These are phyloP conservation scores for Hydraecia micacea DNA, from an alignment of 2,888 invertebrate genomes.

Conservation along the genomic window DNA sequence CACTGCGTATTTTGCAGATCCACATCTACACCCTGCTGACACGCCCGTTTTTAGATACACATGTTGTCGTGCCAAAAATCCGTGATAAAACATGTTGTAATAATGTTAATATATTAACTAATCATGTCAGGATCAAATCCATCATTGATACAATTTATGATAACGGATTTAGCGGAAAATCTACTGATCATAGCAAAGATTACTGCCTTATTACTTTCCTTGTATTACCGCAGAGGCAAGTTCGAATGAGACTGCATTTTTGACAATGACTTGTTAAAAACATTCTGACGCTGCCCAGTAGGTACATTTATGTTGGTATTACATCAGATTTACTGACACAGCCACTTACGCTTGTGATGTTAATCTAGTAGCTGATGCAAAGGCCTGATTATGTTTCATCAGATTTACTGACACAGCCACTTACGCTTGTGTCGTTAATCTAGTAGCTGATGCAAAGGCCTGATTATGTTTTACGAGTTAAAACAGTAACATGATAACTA, in stretches of 20 bases:
- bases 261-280: conserved; percentile 26
- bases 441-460: background rate
- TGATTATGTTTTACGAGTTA: conserved; percentile 4
- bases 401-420: conserved; percentile 39
- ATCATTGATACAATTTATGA: conserved; percentile 10
- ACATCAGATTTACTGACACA: conserved; percentile 40
- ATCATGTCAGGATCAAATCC: conserved; percentile 6
- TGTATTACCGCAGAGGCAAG: background rate
- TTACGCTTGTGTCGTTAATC: background rate
- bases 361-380: conserved; percentile 11
- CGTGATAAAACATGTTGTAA: conserved; percentile 14
- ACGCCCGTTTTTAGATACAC: background rate
- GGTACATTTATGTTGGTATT: background rate
- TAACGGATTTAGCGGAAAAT: conserved; percentile 24
- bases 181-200: conserved; percentile 23
- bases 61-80: background rate
- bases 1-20: no score
- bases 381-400: conserved; percentile 6
- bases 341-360: background rate
- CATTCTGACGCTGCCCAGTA: background rate
- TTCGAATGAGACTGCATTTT: conserved; percentile 26
- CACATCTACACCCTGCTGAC: no score
- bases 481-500: background rate
- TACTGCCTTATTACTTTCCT: background rate
- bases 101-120: background rate